Conservation (phyloP, 2,113 vertebrate genomes). For the Zingel zingel region DNA sequence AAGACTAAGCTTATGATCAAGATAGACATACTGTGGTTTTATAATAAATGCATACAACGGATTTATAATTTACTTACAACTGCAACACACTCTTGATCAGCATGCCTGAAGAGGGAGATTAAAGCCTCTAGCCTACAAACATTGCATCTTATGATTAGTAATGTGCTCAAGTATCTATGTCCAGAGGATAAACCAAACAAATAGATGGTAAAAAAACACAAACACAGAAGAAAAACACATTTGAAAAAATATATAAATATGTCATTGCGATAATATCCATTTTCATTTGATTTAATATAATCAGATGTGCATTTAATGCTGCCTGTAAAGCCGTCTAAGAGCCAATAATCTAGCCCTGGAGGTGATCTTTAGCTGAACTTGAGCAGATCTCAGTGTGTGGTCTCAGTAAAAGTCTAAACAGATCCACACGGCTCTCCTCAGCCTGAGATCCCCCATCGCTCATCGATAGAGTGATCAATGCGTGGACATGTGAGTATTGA, state of each 20-base stretch:
- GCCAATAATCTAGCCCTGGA: constrained; percentile 76
- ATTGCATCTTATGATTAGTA: constrained; percentile 45
- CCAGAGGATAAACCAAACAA: constrained; percentile 46
- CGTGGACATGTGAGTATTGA: constrained; percentile 80
- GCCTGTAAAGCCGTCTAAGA: constrained; percentile 62
- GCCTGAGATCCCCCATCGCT: constrained; percentile 73
- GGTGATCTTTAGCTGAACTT: constrained; percentile 76
- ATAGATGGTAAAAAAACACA: background rate
- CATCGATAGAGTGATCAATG: constrained; percentile 81
- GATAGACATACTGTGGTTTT: background rate
- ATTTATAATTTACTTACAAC: constrained; percentile 63
- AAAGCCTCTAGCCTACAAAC: constrained; percentile 34
- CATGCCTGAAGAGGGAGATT: constrained; percentile 34
- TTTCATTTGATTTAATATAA: constrained; percentile 58
- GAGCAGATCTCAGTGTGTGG: constrained; percentile 73
- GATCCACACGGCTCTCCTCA: constrained; percentile 73
- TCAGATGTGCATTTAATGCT: constrained; percentile 62
- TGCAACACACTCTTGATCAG: constrained; percentile 60
- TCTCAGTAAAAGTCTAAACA: constrained; percentile 77
- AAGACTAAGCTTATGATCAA: constrained; percentile 3
- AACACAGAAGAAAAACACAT: background rate
- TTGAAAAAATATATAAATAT: background rate
- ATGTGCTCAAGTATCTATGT: constrained; percentile 25
- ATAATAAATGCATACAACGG: constrained; percentile 38
- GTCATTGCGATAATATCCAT: constrained; percentile 33